Base-by-base conservation (phyloP, 2,888 invertebrate genomes). In the Sphaerophoria rueppellii region DNA sequence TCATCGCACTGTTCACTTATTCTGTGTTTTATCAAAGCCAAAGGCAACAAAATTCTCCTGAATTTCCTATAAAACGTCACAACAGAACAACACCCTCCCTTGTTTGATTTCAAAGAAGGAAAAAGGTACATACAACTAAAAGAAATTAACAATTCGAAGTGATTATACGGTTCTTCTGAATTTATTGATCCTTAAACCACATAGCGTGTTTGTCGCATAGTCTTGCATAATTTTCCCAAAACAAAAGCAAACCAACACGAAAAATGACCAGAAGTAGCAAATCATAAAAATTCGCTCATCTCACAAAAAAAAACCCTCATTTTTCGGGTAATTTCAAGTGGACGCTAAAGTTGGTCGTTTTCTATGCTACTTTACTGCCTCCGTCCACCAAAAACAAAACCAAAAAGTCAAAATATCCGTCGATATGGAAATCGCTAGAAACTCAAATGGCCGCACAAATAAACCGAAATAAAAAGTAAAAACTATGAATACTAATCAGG, bases 131-230 rank as follows among this genome's bases (percentile, higher is more conserved):
- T 24, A 24, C 24, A 24, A 76, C 54, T 35, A 9, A 40, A 57
- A 60, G 57, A 67, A 67, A 76, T 72, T 72, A 74, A 83, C 76
- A 85, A 81, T 77, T 77, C 77, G 50, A 55, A 60, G 85, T 85
- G 80, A 85, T 85, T 85, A 85, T 85, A 85, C 85, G 85, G 85
- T 85, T 81, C 85, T 85, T 85, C 81, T 81, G 81, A 67, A 85
- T 85, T 80, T 85, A 81, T 85, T 85, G 76, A 85, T 81, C 80
- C 85, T 77, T 85, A 70, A 85, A 85, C 73, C 48, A 80, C 34
- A 70, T 61, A 40, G 65, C 78, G 54, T 67, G 54, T 52, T 43
- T 7, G 34, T 61, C 7, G 35, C 54, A 35, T 11, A 70, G 48
- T 16, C 67, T 16, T 75, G 76, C 81, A 71, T 73, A 73, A 77